These are phyloP conservation scores for Plebejus melissa DNA, from an alignment of 2,888 invertebrate species.

Conservation along the genomic window DNA sequence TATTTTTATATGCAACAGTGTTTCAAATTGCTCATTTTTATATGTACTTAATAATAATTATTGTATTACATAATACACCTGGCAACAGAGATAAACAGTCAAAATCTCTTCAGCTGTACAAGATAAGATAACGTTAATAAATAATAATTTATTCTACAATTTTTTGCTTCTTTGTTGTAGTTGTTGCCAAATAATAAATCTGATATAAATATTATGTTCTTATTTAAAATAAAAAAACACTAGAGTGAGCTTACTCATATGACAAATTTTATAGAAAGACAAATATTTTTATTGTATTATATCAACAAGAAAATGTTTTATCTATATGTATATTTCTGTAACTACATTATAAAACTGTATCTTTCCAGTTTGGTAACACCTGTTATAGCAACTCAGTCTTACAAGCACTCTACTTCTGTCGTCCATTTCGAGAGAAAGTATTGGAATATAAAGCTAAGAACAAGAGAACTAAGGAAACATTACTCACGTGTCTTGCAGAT, in stretches of 20 bases:
- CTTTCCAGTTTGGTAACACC: conserved; percentile 96
- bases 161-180: background rate
- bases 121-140: conserved; percentile 8
- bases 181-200: background rate
- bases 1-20: conserved; percentile 22
- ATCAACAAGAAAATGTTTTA: too few species aligned
- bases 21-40: conserved; percentile 6
- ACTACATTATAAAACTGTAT: background rate
- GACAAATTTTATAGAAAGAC: too few species aligned
- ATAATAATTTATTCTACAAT: background rate
- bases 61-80: background rate
- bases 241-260: too few species aligned
- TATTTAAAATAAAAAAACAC: too few species aligned
- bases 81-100: background rate
- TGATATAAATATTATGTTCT: background rate
- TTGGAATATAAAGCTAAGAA: conserved; percentile 98
- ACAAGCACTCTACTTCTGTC: conserved; percentile 99
- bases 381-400: conserved; percentile 99
- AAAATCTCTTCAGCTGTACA: background rate
- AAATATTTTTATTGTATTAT: too few species aligned
- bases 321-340: too few species aligned
- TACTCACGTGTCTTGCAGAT: conserved; percentile 98
- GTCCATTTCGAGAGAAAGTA: conserved; percentile 99
- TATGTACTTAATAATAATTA: background rate
- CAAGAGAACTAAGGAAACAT: conserved; percentile 96